These are phyloP conservation scores for Paelopatides confundens DNA, from an alignment of 53 echinoderm and acorn worm genomes.

Conservation along the genomic window DNA sequence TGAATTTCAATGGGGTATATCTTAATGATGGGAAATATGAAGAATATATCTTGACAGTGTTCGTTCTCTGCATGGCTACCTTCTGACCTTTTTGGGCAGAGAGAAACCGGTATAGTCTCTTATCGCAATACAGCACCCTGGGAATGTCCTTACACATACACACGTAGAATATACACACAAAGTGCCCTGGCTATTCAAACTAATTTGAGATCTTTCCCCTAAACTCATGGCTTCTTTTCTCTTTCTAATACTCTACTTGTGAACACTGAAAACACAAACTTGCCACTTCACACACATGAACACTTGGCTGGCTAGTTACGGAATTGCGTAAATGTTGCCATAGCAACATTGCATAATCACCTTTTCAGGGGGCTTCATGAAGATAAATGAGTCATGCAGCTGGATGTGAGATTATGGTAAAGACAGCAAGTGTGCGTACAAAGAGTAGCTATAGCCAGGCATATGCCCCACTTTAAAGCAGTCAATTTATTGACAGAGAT, in stretches of 20 bases:
- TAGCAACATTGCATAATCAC: conserved; percentile 78
- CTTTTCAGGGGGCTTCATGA: conserved; percentile 49
- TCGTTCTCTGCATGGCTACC: no score
- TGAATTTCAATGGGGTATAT: no score
- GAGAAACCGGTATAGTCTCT: no score
- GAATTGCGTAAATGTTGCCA: conserved; percentile 79
- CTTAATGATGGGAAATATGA: no score
- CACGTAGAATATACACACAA: background rate
- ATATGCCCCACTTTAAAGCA: background rate
- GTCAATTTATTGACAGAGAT: background rate
- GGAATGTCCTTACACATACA: conserved; percentile 15
- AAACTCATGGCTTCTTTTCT: background rate
- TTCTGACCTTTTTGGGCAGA: no score
- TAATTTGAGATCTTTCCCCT: conserved; percentile 28
- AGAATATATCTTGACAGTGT: no score
- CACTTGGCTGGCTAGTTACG: conserved; percentile 49
- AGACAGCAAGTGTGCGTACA: background rate
- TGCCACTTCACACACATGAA: conserved; percentile 28
- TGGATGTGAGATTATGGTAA: conserved; percentile 33
- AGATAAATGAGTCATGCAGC: conserved; percentile 50
- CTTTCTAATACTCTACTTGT: conserved; percentile 29
- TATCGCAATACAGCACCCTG: background rate
- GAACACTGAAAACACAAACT: conserved; percentile 43
- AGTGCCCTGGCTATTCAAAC: conserved; percentile 31
- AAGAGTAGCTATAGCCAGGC: background rate